These are phyloP conservation scores for Exocentrus adspersus DNA, from an alignment of 2,888 invertebrate genomes.

Conservation along the genomic window DNA sequence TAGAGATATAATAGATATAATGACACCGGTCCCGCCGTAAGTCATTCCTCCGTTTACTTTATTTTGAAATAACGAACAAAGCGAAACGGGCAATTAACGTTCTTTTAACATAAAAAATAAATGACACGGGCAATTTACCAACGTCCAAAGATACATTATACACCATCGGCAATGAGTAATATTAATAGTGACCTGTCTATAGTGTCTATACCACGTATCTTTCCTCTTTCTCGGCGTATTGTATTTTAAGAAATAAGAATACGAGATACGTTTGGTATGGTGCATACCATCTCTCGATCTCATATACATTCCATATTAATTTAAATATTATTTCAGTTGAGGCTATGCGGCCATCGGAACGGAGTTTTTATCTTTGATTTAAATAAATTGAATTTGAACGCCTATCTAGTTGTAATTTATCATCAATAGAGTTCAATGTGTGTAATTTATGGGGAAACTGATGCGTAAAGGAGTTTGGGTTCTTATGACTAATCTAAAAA, in stretches of 20 bases:
- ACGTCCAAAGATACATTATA: slow-evolving; percentile 42
- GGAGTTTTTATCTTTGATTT: slow-evolving; percentile 34
- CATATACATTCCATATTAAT: slow-evolving; percentile 41
- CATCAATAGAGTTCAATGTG: slow-evolving; percentile 31
- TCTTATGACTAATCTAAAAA: slow-evolving; percentile 11
- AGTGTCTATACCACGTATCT: slow-evolving; percentile 42
- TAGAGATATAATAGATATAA: background rate
- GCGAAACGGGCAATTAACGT: slow-evolving; percentile 39
- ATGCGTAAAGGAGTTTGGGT: slow-evolving; percentile 20
- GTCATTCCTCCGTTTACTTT: slow-evolving; percentile 1
- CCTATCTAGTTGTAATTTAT: slow-evolving; percentile 33
- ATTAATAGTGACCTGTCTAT: slow-evolving; percentile 51
- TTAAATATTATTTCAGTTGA: slow-evolving; percentile 42
- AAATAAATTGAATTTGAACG: slow-evolving; percentile 29
- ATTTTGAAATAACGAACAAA: slow-evolving; percentile 28
- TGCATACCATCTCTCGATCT: slow-evolving; percentile 40
- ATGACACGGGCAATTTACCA: slow-evolving; percentile 43
- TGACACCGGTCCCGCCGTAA: background rate
- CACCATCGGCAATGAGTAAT: slow-evolving; percentile 47
- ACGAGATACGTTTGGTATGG: slow-evolving; percentile 37
- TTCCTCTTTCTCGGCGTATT: slow-evolving; percentile 38
- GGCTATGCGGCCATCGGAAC: slow-evolving; percentile 21
- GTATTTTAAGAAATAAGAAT: slow-evolving; percentile 43
- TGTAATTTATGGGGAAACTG: slow-evolving; percentile 32
- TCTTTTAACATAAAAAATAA: slow-evolving; percentile 38